These are phyloP conservation scores for Urophycis tenuis DNA, from an alignment of 2,797 vertebrate species.

Conservation along the genomic window DNA sequence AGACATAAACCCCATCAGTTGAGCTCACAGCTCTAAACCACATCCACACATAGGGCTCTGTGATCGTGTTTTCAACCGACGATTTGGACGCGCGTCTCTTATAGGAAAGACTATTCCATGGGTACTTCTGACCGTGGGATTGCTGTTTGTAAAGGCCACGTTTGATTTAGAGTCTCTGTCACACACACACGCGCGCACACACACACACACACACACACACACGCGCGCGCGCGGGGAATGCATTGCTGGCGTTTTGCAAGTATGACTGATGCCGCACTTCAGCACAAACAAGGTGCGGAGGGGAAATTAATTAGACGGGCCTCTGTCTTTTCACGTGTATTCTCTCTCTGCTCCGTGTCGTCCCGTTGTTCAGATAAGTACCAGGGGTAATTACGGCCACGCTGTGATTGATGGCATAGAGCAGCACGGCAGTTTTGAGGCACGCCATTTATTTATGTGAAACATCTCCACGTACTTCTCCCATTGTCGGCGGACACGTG, in stretches of 20 bases:
- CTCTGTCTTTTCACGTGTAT: constrained; percentile 13
- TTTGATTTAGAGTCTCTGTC: constrained; percentile 59
- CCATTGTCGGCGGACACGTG: background rate
- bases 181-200: no score
- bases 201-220: no score
- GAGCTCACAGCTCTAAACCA: background rate
- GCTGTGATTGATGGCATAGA: constrained; percentile 31
- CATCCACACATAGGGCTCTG: background rate
- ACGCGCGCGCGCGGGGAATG: constrained; percentile 41
- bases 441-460: constrained; percentile 16
- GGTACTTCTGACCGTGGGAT: constrained; percentile 47
- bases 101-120: constrained; percentile 36
- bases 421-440: constrained; percentile 24
- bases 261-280: constrained; percentile 41
- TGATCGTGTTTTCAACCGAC: constrained; percentile 7
- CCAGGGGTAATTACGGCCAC: constrained; percentile 44
- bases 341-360: background rate
- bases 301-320: constrained; percentile 42
- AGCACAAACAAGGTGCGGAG: constrained; percentile 62
- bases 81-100: constrained; percentile 41
- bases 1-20: background rate
- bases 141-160: constrained; percentile 40
- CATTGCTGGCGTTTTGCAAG: constrained; percentile 47
- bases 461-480: background rate
- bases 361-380: constrained; percentile 38